Percentiles rank a stretch among this genome's conserved stretches.
phyloP scores from a whole-genome alignment of 2,113 vertebrate genomes.

The Pycnonotus jocosus region DNA sequence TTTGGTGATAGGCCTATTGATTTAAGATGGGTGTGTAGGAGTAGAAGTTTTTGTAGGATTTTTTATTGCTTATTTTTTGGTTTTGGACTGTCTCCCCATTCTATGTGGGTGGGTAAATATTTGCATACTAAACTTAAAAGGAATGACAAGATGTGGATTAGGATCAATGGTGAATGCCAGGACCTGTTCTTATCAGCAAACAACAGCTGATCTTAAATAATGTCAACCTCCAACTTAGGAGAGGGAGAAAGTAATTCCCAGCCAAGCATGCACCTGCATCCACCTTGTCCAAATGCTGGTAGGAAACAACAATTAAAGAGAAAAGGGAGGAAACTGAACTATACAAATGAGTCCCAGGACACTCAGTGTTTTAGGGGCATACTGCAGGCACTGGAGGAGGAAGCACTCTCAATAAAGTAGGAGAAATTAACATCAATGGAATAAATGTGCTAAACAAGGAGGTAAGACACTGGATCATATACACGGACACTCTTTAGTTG shows the following conservation, averaged over 20 bases:
- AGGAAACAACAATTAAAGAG: background rate
- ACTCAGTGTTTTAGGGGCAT: background rate
- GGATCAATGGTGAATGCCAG: background rate
- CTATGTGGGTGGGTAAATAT: background rate
- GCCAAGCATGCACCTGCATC: background rate
- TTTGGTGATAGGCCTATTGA: background rate
- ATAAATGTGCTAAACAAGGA: background rate
- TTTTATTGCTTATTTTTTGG: background rate
- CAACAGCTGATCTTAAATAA: background rate
- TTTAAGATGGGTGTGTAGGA: background rate
- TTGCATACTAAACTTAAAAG: background rate
- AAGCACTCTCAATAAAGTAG: background rate
- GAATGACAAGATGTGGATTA: background rate
- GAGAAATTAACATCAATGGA: background rate
- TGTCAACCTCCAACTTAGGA: background rate
- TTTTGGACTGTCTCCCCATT: background rate
- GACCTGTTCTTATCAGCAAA: background rate
- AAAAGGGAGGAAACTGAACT: background rate
- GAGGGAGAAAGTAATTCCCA: background rate
- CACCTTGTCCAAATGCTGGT: background rate
- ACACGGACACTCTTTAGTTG: background rate
- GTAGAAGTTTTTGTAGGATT: background rate
- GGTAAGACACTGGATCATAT: background rate
- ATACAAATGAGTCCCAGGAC: background rate
- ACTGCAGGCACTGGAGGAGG: background rate